phyloP scores from a whole-genome alignment of 2,888 invertebrate species.

The Lathronympha strigana region DNA sequence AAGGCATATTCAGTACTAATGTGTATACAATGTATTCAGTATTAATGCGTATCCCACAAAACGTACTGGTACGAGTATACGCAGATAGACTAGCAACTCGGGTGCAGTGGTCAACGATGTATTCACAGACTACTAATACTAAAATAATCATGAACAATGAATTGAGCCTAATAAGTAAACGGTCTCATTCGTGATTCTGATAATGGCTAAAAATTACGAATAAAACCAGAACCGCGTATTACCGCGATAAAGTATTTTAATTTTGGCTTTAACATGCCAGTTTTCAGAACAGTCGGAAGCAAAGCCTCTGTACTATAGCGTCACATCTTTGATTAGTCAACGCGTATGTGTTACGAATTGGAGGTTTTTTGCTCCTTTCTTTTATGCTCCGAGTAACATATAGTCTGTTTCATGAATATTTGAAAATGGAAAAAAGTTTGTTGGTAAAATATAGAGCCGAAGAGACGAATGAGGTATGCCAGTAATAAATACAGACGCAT shows the following conservation, averaged over 20 bases:
- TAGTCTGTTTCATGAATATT: background rate
- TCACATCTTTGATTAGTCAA: conserved; percentile 23
- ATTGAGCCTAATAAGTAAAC: background rate
- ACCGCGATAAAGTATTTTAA: conserved; percentile 10
- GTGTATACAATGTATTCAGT: no score
- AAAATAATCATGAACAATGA: background rate
- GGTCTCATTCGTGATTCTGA: background rate
- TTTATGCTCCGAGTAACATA: background rate
- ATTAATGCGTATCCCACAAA: no score
- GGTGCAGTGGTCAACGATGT: no score
- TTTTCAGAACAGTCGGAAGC: conserved; percentile 1
- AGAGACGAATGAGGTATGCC: background rate
- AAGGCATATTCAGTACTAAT: no score
- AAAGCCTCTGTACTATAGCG: conserved; percentile 19
- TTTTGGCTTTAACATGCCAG: conserved; percentile 3
- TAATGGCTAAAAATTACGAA: background rate
- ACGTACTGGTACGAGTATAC: no score
- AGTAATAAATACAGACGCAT: background rate
- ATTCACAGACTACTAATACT: no score
- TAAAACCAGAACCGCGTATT: background rate
- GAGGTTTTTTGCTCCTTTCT: conserved; percentile 10
- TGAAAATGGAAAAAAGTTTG: background rate
- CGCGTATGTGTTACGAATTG: conserved; percentile 16
- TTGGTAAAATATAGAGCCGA: background rate
- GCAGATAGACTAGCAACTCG: no score